Base-by-base conservation (phyloP, 2,888 invertebrate genomes). In the Polydrusus pterygomalis region DNA sequence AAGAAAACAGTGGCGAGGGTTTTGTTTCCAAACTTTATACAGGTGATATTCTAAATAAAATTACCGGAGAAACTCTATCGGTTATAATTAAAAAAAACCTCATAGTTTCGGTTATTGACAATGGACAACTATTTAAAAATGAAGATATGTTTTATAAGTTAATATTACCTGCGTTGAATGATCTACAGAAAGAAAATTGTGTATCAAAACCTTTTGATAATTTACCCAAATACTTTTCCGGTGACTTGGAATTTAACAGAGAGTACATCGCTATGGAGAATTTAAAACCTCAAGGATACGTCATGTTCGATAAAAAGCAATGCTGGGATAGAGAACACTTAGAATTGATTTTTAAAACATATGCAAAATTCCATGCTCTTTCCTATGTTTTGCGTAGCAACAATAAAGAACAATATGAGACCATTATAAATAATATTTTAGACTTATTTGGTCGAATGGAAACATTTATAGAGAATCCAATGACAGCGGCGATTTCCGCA, bases 281-380 rank as follows among this genome's bases (percentile, higher is more conserved):
- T 43, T 43, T 43, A n/a, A 43, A 43, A n/a, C 43, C 43, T 5
- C 6, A n/a, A n/a, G 43, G 43, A 1, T 43, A 43, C n/a, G 43
- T 43, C n/a, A 13, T 43, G 43, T 43, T 13, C 6, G 43, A 43
- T 13, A 43, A 43, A 13, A 13, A n/a, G n/a, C 9, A 43, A 6
- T 43, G n/a, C n/a, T 43, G 13, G 43, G 43, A 43, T 43, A 43
- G n/a, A n/a, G 43, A 43, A 43, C 43, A 43, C n/a, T 43, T 43
- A 13, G 43, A 43, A 13, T n/a, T 43, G 43, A 43, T 43, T n/a
- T 43, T 43, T 43, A 43, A 43, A 43, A 43, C 43, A n/a, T 43
- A 43, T 13, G 43, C 2, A 13, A 43, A n/a, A 43, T 43, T 43
- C n/a, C 43, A 43, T 43, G 43, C 43, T 13, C 43, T 43, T 43